Evolutionary conservation across 2,888 invertebrate genomes (phyloP).

Genomic region (Trachelus tabidus): DNA sequence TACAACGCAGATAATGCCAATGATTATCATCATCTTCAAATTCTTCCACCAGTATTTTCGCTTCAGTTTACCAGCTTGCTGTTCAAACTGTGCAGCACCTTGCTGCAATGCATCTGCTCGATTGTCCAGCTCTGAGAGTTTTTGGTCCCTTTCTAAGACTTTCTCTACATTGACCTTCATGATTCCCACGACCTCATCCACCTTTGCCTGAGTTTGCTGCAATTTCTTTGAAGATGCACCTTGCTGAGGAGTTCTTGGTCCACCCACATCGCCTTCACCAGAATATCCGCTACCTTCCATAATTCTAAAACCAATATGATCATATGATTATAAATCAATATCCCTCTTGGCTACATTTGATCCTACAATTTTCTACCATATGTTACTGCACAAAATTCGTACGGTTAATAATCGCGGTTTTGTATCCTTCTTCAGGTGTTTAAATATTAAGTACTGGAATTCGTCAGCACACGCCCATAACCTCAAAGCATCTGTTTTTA

Average conservation of each 20-base stretch:
- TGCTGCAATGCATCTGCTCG: constrained; percentile 95
- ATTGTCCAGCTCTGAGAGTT: constrained; percentile 93
- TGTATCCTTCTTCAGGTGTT: no score
- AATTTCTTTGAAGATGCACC: constrained; percentile 81
- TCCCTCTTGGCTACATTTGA: not conserved
- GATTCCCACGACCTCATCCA: constrained; percentile 91
- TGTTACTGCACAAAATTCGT: no score
- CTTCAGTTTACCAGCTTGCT: constrained; percentile 96
- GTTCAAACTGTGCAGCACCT: constrained; percentile 96
- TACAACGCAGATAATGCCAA: constrained; percentile 85
- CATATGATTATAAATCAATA: constrained; percentile 35
- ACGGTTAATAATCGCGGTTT: no score
- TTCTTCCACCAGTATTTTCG: constrained; percentile 98
- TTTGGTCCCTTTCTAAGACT: constrained; percentile 94
- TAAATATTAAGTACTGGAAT: no score
- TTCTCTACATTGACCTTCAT: constrained; percentile 97
- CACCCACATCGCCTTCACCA: constrained; percentile 82
- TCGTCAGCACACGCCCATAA: constrained; percentile 46
- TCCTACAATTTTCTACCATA: no score
- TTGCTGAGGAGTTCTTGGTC: constrained; percentile 84
- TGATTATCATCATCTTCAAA: constrained; percentile 95
- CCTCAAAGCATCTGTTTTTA: constrained; percentile 31
- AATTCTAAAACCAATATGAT: constrained; percentile 26
- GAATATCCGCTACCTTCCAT: constrained; percentile 66
- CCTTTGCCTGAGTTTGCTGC: constrained; percentile 87